Evolutionary conservation across 23 tunicate genomes (phyloP), one percentile per base, ranked within the genome.

Genomic region (Pegea sp.): DNA sequence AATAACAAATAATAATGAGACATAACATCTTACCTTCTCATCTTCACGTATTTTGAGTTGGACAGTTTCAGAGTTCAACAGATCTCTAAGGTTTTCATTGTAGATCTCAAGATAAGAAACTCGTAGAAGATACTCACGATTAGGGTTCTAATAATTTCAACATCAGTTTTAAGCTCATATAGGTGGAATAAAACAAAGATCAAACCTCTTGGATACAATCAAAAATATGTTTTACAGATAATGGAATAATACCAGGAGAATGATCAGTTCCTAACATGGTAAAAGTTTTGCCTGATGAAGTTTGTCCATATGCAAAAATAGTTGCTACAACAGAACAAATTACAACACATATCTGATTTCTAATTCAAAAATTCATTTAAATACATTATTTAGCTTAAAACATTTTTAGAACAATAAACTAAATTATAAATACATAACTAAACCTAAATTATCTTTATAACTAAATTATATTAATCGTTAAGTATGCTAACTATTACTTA

Each of bases 301-400:
- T 84, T 63, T 84, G 95, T 3, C 95, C 95, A 58, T 84, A 84
- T 13, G 95, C 95, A 63, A 84, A 84, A 2, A 84, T 44, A 7
- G 95, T 84, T n/a, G 84, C 95, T 84, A 50, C 7, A 43, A 53
- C 22, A 51, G 1, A 19, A 44, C 8, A 11, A 20, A 13, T 13
- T 50, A 50, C n/a, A n/a, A n/a, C n/a, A n/a, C n/a, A n/a, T n/a
- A n/a, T n/a, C n/a, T n/a, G n/a, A n/a, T n/a, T n/a, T n/a, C n/a
- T n/a, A n/a, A n/a, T n/a, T n/a, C n/a, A n/a, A n/a, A n/a, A n/a
- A n/a, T n/a, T n/a, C n/a, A n/a, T n/a, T n/a, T n/a, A n/a, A n/a
- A n/a, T n/a, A n/a, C n/a, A n/a, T n/a, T n/a, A n/a, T n/a, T n/a
- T n/a, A n/a, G n/a, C n/a, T n/a, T n/a, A n/a, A n/a, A n/a, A n/a